A percentile compares a stretch with the other conserved stretches of the same genome.
phyloP scores from a whole-genome alignment of 2,113 vertebrate genomes.

The Bufo bufo region DNA sequence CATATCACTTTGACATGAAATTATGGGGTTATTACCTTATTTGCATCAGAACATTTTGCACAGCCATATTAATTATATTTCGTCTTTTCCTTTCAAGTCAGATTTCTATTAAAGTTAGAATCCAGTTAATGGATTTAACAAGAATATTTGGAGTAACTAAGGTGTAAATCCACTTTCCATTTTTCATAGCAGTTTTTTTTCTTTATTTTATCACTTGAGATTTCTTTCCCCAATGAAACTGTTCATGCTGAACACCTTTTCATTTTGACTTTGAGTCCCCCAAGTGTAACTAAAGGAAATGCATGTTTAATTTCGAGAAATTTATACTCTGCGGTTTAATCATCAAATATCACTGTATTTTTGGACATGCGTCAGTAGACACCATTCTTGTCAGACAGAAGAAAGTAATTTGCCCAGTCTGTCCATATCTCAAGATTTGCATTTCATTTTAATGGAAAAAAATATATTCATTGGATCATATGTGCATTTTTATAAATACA shows the following conservation, averaged over 20 bases:
- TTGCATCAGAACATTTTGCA: slow-evolving; percentile 17
- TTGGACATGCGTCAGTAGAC: slow-evolving; percentile 57
- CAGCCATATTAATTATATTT: slow-evolving; percentile 44
- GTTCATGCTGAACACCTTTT: slow-evolving; percentile 56
- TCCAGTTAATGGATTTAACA: slow-evolving; percentile 24
- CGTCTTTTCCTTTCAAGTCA: background rate
- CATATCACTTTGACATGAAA: slow-evolving; percentile 39
- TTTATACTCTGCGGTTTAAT: slow-evolving; percentile 57
- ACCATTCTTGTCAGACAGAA: slow-evolving; percentile 56
- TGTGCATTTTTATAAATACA: slow-evolving; percentile 42
- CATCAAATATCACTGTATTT: slow-evolving; percentile 59
- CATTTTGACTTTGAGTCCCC: slow-evolving; percentile 39
- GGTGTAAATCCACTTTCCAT: slow-evolving; percentile 54
- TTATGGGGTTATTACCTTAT: slow-evolving; percentile 11
- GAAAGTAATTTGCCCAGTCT: slow-evolving; percentile 57
- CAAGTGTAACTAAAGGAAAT: slow-evolving; percentile 58
- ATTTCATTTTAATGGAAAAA: slow-evolving; percentile 56
- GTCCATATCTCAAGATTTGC: slow-evolving; percentile 58
- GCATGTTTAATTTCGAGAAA: slow-evolving; percentile 57
- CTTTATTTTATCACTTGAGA: slow-evolving; percentile 57
- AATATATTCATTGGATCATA: slow-evolving; percentile 49
- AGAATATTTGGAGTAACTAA: slow-evolving; percentile 45
- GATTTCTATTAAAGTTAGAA: slow-evolving; percentile 43
- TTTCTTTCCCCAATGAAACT: slow-evolving; percentile 45
- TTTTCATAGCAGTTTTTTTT: slow-evolving; percentile 48